Conservation (phyloP, 2,113 vertebrate genomes). For the Colius striatus region DNA sequence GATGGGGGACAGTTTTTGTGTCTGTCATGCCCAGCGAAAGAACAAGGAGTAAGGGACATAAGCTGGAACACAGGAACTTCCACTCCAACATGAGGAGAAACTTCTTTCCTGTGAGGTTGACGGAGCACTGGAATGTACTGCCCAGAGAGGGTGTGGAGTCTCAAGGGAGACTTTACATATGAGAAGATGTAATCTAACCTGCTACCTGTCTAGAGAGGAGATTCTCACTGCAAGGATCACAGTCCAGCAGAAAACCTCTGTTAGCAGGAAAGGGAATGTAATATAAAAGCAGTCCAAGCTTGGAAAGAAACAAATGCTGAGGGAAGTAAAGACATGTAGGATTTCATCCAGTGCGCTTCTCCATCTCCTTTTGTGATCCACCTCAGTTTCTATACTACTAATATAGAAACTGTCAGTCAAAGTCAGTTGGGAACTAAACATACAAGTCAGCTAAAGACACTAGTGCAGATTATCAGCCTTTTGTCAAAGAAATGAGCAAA, state of each 20-base stretch:
- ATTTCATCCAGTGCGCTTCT: background rate
- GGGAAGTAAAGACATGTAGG: background rate
- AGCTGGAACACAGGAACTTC: too few relatives aligned
- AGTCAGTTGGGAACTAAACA: slow-evolving; percentile 18
- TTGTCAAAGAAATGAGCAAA: slow-evolving; percentile 41
- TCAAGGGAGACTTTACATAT: background rate
- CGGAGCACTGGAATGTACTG: too few relatives aligned
- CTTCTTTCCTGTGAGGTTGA: too few relatives aligned
- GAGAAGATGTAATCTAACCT: background rate
- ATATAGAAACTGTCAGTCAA: slow-evolving; percentile 8
- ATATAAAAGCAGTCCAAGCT: background rate
- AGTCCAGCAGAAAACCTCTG: background rate
- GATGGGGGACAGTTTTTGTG: too few relatives aligned
- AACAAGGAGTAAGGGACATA: too few relatives aligned
- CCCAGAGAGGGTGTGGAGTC: too few relatives aligned
- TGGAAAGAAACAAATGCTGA: background rate
- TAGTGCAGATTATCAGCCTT: slow-evolving; percentile 29
- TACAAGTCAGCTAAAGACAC: slow-evolving; percentile 34
- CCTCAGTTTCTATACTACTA: background rate
- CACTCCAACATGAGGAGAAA: too few relatives aligned
- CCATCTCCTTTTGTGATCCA: background rate
- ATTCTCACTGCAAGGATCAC: background rate
- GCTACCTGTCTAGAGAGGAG: background rate
- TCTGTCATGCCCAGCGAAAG: too few relatives aligned
- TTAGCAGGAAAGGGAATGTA: background rate